Conservation (phyloP, 2,797 vertebrate species). For the Galago senegalensis region DNA sequence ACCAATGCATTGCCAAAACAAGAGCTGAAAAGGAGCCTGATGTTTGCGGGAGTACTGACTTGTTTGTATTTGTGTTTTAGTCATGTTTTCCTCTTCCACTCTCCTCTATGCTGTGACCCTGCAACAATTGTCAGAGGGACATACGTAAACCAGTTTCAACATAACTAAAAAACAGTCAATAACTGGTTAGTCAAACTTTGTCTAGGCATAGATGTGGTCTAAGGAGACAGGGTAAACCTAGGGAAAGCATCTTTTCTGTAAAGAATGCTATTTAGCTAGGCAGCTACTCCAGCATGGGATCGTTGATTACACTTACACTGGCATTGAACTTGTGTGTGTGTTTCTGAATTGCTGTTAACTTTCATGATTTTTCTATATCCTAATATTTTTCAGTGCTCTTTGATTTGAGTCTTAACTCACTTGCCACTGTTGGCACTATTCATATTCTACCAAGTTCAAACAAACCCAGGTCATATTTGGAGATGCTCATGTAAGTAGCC, state of each 20-base stretch:
- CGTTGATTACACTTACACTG: not conserved
- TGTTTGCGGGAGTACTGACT: not conserved
- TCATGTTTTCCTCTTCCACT: not conserved
- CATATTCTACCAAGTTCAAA: constrained; percentile 32
- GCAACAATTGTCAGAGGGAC: not conserved
- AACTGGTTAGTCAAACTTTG: not conserved
- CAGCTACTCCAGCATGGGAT: not conserved
- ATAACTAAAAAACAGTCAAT: not conserved
- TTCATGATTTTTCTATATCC: not conserved
- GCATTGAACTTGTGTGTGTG: not conserved
- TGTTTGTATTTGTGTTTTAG: constrained; percentile 32
- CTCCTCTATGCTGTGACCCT: not conserved
- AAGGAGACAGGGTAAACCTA: not conserved
- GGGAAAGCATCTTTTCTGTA: constrained; percentile 16
- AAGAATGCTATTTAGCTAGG: not conserved
- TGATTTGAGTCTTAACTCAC: not conserved
- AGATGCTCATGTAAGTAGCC: not conserved
- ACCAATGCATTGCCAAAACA: not conserved
- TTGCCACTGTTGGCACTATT: not conserved
- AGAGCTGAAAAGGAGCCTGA: not conserved
- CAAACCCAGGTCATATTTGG: not conserved
- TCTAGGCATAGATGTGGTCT: not conserved
- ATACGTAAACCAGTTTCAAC: not conserved
- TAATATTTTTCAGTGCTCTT: constrained; percentile 7
- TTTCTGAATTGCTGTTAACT: not conserved